phyloP scores from a whole-genome alignment of 2,797 vertebrate species.

The Tenualosa ilisha region DNA sequence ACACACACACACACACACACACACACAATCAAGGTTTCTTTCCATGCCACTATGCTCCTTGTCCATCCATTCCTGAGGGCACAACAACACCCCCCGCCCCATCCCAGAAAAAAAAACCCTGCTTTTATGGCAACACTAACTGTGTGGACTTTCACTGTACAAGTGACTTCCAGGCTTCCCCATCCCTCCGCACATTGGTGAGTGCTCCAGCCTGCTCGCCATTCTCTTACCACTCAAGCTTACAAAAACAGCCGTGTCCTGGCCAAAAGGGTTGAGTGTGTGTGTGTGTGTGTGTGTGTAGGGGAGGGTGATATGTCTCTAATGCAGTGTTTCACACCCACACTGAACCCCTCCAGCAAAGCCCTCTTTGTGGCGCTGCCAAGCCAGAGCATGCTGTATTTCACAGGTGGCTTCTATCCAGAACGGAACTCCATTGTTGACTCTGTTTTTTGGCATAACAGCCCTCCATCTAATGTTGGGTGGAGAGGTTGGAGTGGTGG shows the following conservation, averaged over 20 bases:
- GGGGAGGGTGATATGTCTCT: background rate
- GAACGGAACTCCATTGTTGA: conserved; percentile 22
- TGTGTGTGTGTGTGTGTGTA: conserved; percentile 2
- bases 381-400: conserved; percentile 8
- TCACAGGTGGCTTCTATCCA: conserved; percentile 8
- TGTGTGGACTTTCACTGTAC: background rate
- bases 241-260: background rate
- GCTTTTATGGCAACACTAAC: background rate
- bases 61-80: background rate
- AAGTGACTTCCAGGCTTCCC: background rate
- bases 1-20: too few relatives aligned
- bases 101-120: background rate
- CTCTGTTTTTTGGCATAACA: conserved; percentile 18
- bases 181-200: background rate
- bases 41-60: background rate
- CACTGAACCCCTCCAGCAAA: background rate
- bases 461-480: background rate
- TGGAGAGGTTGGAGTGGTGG: background rate
- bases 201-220: background rate
- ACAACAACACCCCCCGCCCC: background rate
- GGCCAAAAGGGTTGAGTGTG: background rate
- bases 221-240: background rate
- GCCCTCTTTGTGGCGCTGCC: conserved; percentile 10
- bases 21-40: background rate
- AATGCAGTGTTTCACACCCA: background rate